Conservation (phyloP, 2,888 invertebrate species). For the Tholera decimalis region DNA sequence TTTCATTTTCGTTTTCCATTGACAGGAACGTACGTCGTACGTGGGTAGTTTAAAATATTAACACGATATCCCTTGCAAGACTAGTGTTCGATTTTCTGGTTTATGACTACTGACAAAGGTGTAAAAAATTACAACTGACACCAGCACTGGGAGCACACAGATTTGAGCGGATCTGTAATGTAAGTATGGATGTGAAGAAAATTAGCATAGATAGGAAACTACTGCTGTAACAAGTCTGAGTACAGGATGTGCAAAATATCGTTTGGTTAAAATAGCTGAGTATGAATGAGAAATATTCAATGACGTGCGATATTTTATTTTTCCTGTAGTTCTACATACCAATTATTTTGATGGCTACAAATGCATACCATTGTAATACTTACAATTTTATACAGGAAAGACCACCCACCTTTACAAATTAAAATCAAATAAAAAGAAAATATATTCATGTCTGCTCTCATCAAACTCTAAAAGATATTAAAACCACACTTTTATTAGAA, state of each 20-base stretch:
- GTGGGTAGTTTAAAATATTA: no score
- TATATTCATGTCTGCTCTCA: slow-evolving; percentile 27
- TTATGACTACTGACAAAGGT: no score
- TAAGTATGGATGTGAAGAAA: no score
- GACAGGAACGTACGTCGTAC: no score
- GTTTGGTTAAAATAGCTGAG: slow-evolving; percentile 26
- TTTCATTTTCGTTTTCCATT: no score
- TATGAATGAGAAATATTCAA: slow-evolving; percentile 21
- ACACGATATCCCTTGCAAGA: no score
- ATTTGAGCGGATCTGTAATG: no score
- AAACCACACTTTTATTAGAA: slow-evolving; percentile 47
- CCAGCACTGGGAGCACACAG: no score
- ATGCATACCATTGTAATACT: not conserved
- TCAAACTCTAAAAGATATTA: slow-evolving; percentile 44
- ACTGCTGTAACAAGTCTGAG: slow-evolving; percentile 8
- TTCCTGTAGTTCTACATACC: slow-evolving; percentile 31
- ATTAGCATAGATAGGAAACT: slow-evolving; percentile 3
- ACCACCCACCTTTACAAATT: slow-evolving; percentile 16
- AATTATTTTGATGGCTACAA: not conserved
- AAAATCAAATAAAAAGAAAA: slow-evolving; percentile 32
- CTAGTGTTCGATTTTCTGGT: no score
- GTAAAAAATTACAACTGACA: no score
- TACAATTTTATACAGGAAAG: not conserved
- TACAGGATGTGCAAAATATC: slow-evolving; percentile 44
- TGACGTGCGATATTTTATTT: slow-evolving; percentile 42